A percentile compares a stretch with the other conserved stretches of the same genome.
Conservation (phyloP, 2,113 vertebrate species). For the Gnathonemus echidnorhynchus region DNA sequence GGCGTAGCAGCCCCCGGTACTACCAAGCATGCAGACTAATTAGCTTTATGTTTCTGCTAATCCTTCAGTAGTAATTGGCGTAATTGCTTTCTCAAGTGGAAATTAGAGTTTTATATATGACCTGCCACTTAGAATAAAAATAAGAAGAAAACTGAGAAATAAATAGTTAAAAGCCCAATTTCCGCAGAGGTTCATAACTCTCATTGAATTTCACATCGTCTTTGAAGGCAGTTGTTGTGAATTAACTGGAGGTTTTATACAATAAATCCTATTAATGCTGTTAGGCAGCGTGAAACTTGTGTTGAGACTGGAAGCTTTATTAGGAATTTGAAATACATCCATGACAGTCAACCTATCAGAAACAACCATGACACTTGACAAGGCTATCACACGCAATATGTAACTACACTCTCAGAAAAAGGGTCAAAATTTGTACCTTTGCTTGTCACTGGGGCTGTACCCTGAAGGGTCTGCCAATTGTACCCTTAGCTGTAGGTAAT, state of each 20-base stretch:
- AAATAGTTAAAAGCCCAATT: background rate
- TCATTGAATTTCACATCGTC: background rate
- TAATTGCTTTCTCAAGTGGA: constrained; percentile 22
- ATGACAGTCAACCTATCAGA: background rate
- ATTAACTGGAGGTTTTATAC: background rate
- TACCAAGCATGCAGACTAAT: background rate
- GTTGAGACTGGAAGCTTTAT: background rate
- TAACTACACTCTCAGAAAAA: background rate
- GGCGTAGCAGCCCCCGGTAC: background rate
- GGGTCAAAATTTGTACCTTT: too few species aligned
- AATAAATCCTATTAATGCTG: background rate
- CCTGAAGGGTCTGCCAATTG: too few species aligned
- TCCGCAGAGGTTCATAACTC: background rate
- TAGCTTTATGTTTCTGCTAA: background rate
- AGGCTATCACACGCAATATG: background rate
- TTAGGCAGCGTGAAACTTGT: background rate
- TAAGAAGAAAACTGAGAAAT: background rate
- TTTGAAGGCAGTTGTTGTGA: background rate
- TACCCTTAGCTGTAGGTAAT: too few species aligned
- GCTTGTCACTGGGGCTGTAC: too few species aligned
- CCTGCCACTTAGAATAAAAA: background rate
- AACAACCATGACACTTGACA: background rate
- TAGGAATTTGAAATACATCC: background rate
- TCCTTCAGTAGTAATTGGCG: constrained; percentile 6
- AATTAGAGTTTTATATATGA: constrained; percentile 1